phyloP scores from a whole-genome alignment of 2,888 invertebrate species.

The Synanthedon myopaeformis region DNA sequence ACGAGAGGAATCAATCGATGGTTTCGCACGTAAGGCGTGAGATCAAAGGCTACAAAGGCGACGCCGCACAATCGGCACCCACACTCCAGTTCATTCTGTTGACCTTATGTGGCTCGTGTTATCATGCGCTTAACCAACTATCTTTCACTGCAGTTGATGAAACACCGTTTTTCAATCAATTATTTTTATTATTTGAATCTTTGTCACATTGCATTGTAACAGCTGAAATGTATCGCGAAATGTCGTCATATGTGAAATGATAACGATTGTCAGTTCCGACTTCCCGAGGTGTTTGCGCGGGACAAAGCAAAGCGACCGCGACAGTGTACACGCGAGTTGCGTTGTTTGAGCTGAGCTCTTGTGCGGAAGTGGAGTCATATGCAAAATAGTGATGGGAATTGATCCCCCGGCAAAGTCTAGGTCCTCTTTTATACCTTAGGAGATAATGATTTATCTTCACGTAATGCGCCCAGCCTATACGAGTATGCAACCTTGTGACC shows the following conservation, averaged over 20 bases:
- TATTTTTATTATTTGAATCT: too few species aligned
- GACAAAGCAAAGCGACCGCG: conserved; percentile 24
- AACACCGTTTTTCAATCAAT: too few species aligned
- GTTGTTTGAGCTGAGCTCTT: conserved; percentile 38
- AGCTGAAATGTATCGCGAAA: conserved; percentile 19
- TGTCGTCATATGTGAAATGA: conserved; percentile 29
- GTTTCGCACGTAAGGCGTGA: neutral
- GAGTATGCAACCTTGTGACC: too few species aligned
- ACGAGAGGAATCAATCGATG: neutral
- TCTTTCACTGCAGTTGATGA: neutral
- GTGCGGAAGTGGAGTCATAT: neutral
- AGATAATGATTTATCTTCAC: too few species aligned
- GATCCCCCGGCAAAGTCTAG: neutral
- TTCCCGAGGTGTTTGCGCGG: conserved; percentile 27
- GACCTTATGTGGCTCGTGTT: conserved; percentile 13
- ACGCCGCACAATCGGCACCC: conserved; percentile 1
- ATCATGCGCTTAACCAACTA: neutral
- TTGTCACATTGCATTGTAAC: neutral
- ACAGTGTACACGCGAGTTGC: conserved; percentile 29
- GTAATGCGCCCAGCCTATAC: too few species aligned
- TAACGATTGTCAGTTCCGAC: conserved; percentile 19
- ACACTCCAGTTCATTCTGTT: conserved; percentile 13
- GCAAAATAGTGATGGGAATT: neutral
- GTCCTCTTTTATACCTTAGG: too few species aligned
- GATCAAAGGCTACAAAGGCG: neutral